A percentile compares a stretch with the other conserved stretches of the same genome.
Conservation (phyloP, 1,140 invertebrate genomes). For the Drosophila neocordata region DNA sequence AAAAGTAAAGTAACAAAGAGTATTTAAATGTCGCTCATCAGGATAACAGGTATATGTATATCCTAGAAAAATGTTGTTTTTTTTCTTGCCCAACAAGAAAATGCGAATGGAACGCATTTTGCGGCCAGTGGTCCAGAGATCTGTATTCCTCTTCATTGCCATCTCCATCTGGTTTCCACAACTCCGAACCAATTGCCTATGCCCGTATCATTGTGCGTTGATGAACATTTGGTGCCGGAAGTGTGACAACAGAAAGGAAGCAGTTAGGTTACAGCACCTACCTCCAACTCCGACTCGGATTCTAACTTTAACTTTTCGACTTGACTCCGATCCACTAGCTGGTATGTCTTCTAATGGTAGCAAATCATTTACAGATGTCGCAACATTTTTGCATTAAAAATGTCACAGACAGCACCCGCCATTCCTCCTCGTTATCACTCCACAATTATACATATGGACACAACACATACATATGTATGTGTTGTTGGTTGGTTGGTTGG, state of each 20-base stretch:
- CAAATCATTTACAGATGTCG: conserved; percentile 79
- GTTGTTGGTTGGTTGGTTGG: not conserved
- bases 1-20: too few species aligned
- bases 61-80: conserved; percentile 16
- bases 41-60: not conserved
- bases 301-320: not conserved
- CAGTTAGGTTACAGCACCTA: conserved; percentile 39
- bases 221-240: conserved; percentile 64
- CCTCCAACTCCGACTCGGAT: conserved; percentile 5
- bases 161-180: conserved; percentile 22
- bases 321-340: not conserved
- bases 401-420: conserved; percentile 50
- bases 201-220: not conserved
- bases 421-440: not conserved
- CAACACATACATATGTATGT: not conserved
- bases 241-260: conserved; percentile 45
- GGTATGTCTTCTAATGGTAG: conserved; percentile 59
- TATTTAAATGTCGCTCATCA: not conserved
- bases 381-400: conserved; percentile 75
- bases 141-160: not conserved
- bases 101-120: conserved; percentile 68
- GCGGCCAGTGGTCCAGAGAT: conserved; percentile 38
- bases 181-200: conserved; percentile 15
- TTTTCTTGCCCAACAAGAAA: conserved; percentile 51
- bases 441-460: not conserved